Evolutionary conservation across 2,888 invertebrate genomes (phyloP), one percentile per base, ranked within the genome.

Genomic region (Plebejus melissa): DNA sequence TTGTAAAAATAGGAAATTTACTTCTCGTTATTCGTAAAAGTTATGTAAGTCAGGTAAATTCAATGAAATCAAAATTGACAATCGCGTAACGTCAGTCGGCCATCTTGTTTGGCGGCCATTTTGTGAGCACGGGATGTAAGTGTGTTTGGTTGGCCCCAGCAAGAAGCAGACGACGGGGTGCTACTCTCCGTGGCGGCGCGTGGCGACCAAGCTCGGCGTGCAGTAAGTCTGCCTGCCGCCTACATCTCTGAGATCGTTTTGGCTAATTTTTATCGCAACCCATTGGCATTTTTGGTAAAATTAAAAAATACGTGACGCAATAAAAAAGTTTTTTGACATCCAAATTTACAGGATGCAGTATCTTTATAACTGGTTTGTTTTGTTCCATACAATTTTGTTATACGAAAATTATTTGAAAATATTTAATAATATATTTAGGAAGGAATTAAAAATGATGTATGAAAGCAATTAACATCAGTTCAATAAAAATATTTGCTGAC

Each of bases 201-300:
- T 98, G 93, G 98, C 98, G 92, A 97, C 97, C 94, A 98, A 97
- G 94, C 96, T 98, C 90, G 97, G 98, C 96, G 97, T 98, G 94
- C 97, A 97, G 97, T 98, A 97, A 97, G 98, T 97, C 76, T 76
- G 76, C 76, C 76, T 75, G 70, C 76, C 74, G 75, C 76, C 77
- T 74, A 75, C 77, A 77, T 75, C 58, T 16, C 58, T 50, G 69
- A 71, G 70, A 71, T 9, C 71, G 54, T 77, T 76, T 77, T 76
- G 69, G 76, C 79, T 76, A 75, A 79, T 79, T 79, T 79, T 79
- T 76, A 79, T 79, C 78, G 79, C 75, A 76, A 32, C 32, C n/a
- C 11, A 38, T 75, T 72, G 2, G 1, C 4, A 4, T 2, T 22
- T 9, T 60, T 60, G 22, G 0, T 2, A 28, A 46, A 46, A 46